Evolutionary conservation across 35 echinoderm and acorn worm species (phyloP), one percentile per base, ranked within the genome.

Genomic region (Ptychodera flava): DNA sequence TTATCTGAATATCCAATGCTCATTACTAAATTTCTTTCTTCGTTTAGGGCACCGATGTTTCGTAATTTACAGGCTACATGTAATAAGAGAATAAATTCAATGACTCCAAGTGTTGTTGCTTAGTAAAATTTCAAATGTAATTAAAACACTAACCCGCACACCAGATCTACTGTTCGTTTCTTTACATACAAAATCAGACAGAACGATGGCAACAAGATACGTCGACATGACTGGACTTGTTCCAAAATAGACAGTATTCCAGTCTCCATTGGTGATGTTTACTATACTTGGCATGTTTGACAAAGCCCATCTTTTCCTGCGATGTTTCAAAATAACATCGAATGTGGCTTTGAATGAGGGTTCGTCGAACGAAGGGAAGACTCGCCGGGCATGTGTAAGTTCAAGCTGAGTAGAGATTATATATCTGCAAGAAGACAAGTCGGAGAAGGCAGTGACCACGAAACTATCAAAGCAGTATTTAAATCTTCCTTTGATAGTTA

Each of bases 351-450:
- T 94, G 79, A 94, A 78, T 30, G 31, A 31, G 1, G 92, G 92
- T 53, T 94, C 92, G n/a, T 94, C 92, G 30, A 94, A 94, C 31
- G 88, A 94, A 1, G 92, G 92, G 0, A 94, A 81, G 30, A 85
- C 92, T 22, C 76, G 35, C 1, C 92, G 88, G 36, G 88, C 92
- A 37, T 83, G 30, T 28, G 79, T 76, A 0, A 80, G n/a, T 83
- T 90, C 79, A 28, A 94, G 78, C 84, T 94, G 92, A 27, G 88
- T 90, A 15, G 85, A 77, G 0, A 80, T 89, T 28, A 90, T 75
- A 36, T 38, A 90, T 79, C 92, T 33, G 15, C 1, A 89, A 15
- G 31, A 88, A 38, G 31, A 52, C 22, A 22, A 64, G 45, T 64
- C 45, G 6, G 6, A 64, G 6, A 64, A 22, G 22, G 45, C 22